A percentile compares a stretch with the other conserved stretches of the same genome.
Conservation (phyloP, 2,888 invertebrate species). For the Anthrax anthrax region DNA sequence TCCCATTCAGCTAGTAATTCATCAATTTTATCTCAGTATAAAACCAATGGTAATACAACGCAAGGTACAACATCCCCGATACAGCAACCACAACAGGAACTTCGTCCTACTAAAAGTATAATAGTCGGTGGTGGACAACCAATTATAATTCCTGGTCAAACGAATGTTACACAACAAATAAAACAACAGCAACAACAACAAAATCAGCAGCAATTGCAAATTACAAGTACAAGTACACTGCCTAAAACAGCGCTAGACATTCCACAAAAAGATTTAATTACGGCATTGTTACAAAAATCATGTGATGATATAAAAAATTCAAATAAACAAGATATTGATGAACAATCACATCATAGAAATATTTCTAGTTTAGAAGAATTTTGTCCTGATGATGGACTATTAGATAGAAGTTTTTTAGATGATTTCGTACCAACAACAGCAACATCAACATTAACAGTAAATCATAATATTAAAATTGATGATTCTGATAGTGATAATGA, state of each 20-base stretch:
- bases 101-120: constrained; percentile 13
- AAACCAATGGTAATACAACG: background rate
- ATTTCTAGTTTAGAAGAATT: constrained; percentile 53
- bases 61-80: constrained; percentile 1
- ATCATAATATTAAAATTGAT: background rate
- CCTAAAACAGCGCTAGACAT: background rate
- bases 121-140: constrained; percentile 16
- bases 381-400: constrained; percentile 53
- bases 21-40: background rate
- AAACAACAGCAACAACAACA: background rate
- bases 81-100: background rate
- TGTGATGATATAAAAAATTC: background rate
- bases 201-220: constrained; percentile 1
- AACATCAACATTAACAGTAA: background rate
- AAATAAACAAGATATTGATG: background rate
- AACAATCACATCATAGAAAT: constrained; percentile 1
- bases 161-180: constrained; percentile 6
- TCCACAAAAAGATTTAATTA: background rate
- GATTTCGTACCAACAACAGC: constrained; percentile 35
- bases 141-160: constrained; percentile 13
- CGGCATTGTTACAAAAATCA: constrained; percentile 7
- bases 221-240: background rate
- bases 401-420: constrained; percentile 63
- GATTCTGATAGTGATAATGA: constrained; percentile 46
- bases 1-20: constrained; percentile 1